Conservation (phyloP, 2,888 invertebrate species). For the Macrosoma leucophasiata region DNA sequence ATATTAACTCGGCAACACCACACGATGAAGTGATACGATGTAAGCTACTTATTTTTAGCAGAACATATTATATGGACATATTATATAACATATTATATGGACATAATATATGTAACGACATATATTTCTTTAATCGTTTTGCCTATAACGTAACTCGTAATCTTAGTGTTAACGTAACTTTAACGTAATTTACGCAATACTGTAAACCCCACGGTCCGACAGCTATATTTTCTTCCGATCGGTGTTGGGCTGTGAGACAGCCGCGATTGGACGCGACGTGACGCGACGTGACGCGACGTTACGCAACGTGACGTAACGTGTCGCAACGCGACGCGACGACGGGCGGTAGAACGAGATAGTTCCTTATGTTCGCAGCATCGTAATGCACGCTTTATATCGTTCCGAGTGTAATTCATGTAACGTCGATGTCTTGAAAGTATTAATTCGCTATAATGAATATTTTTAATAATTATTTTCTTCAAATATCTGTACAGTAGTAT, state of each 20-base stretch:
- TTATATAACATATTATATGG: slow-evolving; percentile 41
- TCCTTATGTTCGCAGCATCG: slow-evolving; percentile 33
- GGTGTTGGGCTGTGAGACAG: slow-evolving; percentile 52
- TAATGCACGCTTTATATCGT: slow-evolving; percentile 20
- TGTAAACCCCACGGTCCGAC: slow-evolving; percentile 42
- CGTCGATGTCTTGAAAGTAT: slow-evolving; percentile 32
- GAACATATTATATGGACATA: slow-evolving; percentile 40
- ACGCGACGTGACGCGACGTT: too few species aligned
- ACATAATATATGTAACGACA: slow-evolving; percentile 42
- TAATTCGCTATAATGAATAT: slow-evolving; percentile 42
- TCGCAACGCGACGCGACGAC: too few species aligned
- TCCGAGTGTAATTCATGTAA: slow-evolving; percentile 14
- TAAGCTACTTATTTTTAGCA: slow-evolving; percentile 59
- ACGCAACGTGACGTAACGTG: too few species aligned
- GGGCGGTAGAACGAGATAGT: slow-evolving; percentile 31
- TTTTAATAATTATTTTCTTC: slow-evolving; percentile 49
- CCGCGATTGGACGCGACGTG: slow-evolving; percentile 36
- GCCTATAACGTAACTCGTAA: slow-evolving; percentile 56
- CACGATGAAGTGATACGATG: slow-evolving; percentile 69
- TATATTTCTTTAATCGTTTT: slow-evolving; percentile 61
- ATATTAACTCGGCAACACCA: slow-evolving; percentile 71
- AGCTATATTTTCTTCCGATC: slow-evolving; percentile 34
- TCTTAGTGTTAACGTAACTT: slow-evolving; percentile 37
- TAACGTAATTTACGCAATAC: slow-evolving; percentile 35
- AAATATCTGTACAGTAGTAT: slow-evolving; percentile 68